phyloP scores from a whole-genome alignment of 2,113 vertebrate genomes.

The Sceloporus tristichus region DNA sequence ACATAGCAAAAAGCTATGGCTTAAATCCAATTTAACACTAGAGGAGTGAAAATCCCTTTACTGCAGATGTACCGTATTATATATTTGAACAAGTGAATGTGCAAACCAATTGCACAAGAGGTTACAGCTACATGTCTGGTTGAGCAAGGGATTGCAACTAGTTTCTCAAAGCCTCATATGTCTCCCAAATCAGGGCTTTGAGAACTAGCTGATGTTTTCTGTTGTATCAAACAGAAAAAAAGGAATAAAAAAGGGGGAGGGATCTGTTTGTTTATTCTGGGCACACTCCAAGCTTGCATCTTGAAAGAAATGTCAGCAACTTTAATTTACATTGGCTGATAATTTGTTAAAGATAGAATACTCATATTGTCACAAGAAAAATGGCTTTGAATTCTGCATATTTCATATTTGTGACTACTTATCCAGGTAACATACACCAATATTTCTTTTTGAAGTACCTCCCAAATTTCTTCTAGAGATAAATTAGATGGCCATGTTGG shows the following conservation, averaged over 20 bases:
- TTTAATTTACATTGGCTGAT: not conserved
- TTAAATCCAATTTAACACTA: too few relatives aligned
- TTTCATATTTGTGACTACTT: constrained; percentile 8
- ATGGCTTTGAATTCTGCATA: not conserved
- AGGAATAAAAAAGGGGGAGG: not conserved
- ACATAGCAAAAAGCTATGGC: too few relatives aligned
- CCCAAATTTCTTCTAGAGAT: constrained; percentile 34
- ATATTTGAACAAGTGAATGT: too few relatives aligned
- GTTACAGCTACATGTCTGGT: too few relatives aligned
- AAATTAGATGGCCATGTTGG: constrained; percentile 35
- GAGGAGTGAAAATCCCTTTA: too few relatives aligned
- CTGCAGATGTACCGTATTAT: too few relatives aligned
- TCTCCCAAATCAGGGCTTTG: not conserved
- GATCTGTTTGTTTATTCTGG: constrained; percentile 2
- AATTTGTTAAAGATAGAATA: not conserved
- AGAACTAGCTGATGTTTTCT: not conserved
- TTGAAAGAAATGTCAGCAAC: constrained; percentile 1
- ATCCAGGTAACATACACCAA: constrained; percentile 37
- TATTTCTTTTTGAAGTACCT: constrained; percentile 33
- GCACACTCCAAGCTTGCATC: not conserved
- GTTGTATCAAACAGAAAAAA: constrained; percentile 34
- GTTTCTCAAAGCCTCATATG: not conserved
- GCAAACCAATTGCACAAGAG: too few relatives aligned
- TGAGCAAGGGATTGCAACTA: not conserved
- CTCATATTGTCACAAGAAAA: not conserved